These are phyloP conservation scores for Cerastis rubricosa DNA, from an alignment of 2,888 invertebrate genomes.

Conservation along the genomic window DNA sequence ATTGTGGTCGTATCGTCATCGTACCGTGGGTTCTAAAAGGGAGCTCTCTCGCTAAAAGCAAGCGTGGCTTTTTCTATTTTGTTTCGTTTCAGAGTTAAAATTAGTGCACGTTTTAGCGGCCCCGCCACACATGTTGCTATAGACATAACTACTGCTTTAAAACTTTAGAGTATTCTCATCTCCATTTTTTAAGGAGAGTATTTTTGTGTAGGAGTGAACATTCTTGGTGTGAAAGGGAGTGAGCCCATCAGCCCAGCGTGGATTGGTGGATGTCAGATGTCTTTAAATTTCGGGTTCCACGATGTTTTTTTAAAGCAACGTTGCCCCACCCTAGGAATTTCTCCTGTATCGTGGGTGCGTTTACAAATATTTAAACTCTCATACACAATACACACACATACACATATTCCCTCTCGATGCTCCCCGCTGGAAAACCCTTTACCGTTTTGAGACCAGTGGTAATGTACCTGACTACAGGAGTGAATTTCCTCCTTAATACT, in stretches of 20 bases:
- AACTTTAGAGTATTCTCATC: constrained; percentile 40
- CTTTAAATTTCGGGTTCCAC: background rate
- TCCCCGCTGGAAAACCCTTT: background rate
- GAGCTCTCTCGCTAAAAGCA: constrained; percentile 73
- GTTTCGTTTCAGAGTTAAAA: constrained; percentile 71
- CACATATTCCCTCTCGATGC: background rate
- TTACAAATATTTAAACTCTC: too few species aligned
- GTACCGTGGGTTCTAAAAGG: constrained; percentile 61
- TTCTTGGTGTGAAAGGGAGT: background rate
- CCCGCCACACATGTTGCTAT: constrained; percentile 40
- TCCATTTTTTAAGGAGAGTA: constrained; percentile 10
- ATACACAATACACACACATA: too few species aligned
- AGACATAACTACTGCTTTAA: constrained; percentile 43
- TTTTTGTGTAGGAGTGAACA: background rate
- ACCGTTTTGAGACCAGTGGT: background rate
- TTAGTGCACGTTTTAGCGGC: constrained; percentile 71
- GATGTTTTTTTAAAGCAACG: background rate
- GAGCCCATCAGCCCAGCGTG: background rate
- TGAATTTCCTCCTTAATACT: background rate
- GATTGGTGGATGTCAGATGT: background rate
- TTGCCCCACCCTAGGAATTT: too few species aligned
- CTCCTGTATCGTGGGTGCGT: too few species aligned
- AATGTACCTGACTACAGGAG: background rate
- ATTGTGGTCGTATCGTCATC: constrained; percentile 49
- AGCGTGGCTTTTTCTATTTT: constrained; percentile 72